Base-by-base conservation (phyloP, 2,797 vertebrate species). In the Brotogeris chrysoptera region DNA sequence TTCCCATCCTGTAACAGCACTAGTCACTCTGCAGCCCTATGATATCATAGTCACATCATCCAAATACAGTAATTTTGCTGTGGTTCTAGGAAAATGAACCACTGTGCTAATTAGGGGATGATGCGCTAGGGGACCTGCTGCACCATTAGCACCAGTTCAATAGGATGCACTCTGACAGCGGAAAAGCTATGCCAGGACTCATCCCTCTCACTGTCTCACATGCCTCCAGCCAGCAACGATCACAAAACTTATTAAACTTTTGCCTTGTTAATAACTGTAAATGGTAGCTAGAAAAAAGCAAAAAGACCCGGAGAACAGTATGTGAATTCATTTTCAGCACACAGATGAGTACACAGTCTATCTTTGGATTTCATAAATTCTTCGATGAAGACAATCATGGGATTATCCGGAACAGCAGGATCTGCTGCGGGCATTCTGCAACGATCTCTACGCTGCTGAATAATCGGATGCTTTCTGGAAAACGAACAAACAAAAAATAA, bases 41-140 rank as follows among this genome's bases (percentile, higher is more conserved):
- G 92, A 79, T 79, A 94, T 88, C 93, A 90, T 15, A 76, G 24
- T 63, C 90, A 63, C 63, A 90, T 86, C 90, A 94, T 46, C 63
- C 63, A 80, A 79, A 77, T 11, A 72, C 28, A 60, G 69, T 23
- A 52, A 95, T 95, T 88, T 81, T 70, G 49, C 72, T 41, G 60
- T 9, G 60, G 63, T 50, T 43, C 73, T 50, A 86, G 66, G 60
- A 72, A 95, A 95, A 80, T 4, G 60, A 95, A 70, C 44, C 71
- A 73, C 74, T 38, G 61, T 24, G 81, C 72, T 89, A 89, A 93
- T 82, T 61, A 91, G 36, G 63, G 66, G 59, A 82, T 87, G 79
- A 89, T 17, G 65, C 49, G 80, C 23, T 55, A 64, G 27, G 55
- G 38, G 89, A 94, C 24, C 64, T 85, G 66, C 68, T 63, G 74